Base-by-base conservation (phyloP, 2,113 vertebrate genomes). In the Cyanocitta stelleri region DNA sequence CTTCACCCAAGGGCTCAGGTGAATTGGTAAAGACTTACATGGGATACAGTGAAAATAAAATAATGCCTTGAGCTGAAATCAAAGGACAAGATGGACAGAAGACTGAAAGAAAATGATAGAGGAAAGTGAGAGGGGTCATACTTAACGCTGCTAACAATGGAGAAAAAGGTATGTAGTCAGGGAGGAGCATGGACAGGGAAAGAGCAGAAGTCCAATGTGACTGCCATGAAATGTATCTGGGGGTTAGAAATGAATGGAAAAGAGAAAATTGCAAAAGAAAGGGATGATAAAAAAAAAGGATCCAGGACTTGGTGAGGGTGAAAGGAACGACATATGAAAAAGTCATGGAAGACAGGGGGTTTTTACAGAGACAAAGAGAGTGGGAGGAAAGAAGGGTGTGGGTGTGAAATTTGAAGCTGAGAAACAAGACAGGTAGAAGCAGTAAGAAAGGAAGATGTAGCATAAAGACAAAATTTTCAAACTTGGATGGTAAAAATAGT, bases 311-410 rank as follows among this genome's bases (percentile, higher is more conserved):
- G 19, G 56, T 71, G 86, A 90, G 48, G 76, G 64, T 90, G 76
- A 92, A 78, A 85, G 75, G 58, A 90, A 62, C 6, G 19, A 78
- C 33, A 64, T 55, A 59, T 16, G 39, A 90, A 77, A 75, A 90
- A 95, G 56, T 67, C 52, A 72, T 75, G 73, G 95, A 84, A 93
- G 94, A 92, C 76, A 90, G 43, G 51, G 35, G 0, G 29, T 86
- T 90, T 86, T 84, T 88, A 85, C 67, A 81, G 77, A 96, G 86
- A 95, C 61, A 93, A 95, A 90, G 86, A 71, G 58, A 71, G 89
- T 95, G 64, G 94, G 95, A 95, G 64, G 89, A 52, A 97, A 93
- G 84, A 81, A 89, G 52, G 30, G 61, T 37, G 95, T 97, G 79
- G 89, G 93, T 95, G 94, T 89, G 93, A 93, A 87, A 92, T 77